phyloP scores from a whole-genome alignment of 1,140 invertebrate genomes.

The Zaprionus davidi region DNA sequence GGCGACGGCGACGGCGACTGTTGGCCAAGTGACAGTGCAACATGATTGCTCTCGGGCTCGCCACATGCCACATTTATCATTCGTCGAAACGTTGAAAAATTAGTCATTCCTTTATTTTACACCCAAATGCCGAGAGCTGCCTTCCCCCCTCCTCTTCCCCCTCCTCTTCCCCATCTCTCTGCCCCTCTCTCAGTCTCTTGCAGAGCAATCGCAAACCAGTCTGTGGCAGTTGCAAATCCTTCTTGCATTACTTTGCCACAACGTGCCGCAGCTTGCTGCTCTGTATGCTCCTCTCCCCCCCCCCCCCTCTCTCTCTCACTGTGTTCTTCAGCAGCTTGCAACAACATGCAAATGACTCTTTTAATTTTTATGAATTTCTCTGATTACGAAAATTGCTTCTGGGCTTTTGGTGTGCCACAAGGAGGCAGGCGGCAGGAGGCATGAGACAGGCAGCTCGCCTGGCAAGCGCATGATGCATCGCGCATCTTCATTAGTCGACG shows the following conservation, averaged over 20 bases:
- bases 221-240: constrained; percentile 56
- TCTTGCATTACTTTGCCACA: constrained; percentile 64
- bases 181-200: constrained; percentile 13
- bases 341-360: constrained; percentile 82
- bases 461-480: constrained; percentile 72
- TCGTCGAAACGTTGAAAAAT: constrained; percentile 83
- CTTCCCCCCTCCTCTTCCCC: too few species aligned
- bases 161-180: not conserved
- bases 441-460: not conserved
- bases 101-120: constrained; percentile 83
- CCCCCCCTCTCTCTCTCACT: not conserved
- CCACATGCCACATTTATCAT: constrained; percentile 83
- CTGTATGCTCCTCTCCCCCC: not conserved
- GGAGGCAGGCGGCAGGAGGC: not conserved
- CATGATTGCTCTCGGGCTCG: constrained; percentile 82
- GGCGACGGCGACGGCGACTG: constrained; percentile 32
- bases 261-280: constrained; percentile 39
- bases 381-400: constrained; percentile 83
- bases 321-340: constrained; percentile 23
- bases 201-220: constrained; percentile 46
- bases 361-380: constrained; percentile 83
- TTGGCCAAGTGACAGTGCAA: constrained; percentile 78
- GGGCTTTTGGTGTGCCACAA: constrained; percentile 65
- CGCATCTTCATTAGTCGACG: constrained; percentile 81
- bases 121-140: constrained; percentile 77